Conservation (phyloP, 1,140 invertebrate species). For the Caenorhabditis inopinata region DNA sequence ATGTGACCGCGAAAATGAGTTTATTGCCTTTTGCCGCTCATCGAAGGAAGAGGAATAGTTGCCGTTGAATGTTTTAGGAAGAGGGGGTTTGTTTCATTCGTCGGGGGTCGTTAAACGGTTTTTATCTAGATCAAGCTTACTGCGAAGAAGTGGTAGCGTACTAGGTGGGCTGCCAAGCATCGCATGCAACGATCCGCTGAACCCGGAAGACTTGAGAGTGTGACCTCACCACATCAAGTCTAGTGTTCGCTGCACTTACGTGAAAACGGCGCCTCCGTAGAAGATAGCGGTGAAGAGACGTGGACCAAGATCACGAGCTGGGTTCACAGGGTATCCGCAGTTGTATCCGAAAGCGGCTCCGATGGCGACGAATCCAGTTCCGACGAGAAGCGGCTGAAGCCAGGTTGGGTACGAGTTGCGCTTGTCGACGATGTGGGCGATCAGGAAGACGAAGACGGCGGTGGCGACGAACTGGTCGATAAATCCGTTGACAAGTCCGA, state of each 20-base stretch:
- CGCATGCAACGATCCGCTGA: too few relatives aligned
- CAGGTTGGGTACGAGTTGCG: conserved; percentile 69
- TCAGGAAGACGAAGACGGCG: conserved; percentile 69
- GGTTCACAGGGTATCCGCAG: conserved; percentile 72
- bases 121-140: too few relatives aligned
- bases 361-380: conserved; percentile 69
- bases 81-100: too few relatives aligned
- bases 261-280: conserved; percentile 70
- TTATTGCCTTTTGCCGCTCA: not conserved
- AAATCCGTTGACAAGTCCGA: conserved; percentile 67
- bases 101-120: too few relatives aligned
- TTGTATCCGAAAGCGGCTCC: conserved; percentile 71
- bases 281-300: conserved; percentile 71
- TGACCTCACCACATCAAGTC: too few relatives aligned
- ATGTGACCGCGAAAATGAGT: conserved; percentile 33
- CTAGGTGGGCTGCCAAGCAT: too few relatives aligned
- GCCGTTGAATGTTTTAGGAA: too few relatives aligned
- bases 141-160: too few relatives aligned
- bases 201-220: too few relatives aligned
- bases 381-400: conserved; percentile 69
- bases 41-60: not conserved
- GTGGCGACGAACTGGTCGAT: conserved; percentile 71
- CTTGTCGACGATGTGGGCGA: conserved; percentile 70
- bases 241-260: conserved; percentile 54
- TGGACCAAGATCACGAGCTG: conserved; percentile 72